Evolutionary conservation across 2,113 vertebrate species (phyloP), one percentile per base, ranked within the genome.

Genomic region (Camelus dromedarius): DNA sequence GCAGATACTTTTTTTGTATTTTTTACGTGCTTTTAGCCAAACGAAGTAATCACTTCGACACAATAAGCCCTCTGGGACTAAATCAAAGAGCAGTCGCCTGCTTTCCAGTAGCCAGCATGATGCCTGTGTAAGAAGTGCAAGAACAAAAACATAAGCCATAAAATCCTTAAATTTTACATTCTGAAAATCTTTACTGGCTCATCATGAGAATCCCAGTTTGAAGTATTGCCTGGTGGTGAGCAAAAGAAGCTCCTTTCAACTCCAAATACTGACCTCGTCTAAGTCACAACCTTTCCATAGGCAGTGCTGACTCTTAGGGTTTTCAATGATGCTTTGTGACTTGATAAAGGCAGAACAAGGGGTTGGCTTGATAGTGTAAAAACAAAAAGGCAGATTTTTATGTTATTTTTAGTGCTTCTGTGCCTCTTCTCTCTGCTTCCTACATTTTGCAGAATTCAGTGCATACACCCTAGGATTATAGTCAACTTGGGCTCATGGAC

Each of bases 331-430:
- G 6, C 24, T 5, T 46, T 20, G 28, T 35, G 28, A 35, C 28
- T 80, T 89, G n/a, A n/a, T 77, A 94, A 95, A 94, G 26, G 72
- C 35, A 18, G 77, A 86, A 42, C 19, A 62, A 54, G n/a, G 15
- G 48, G 1, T 82, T 75, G 58, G 38, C 58, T 88, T 11, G 8
- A 54, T 32, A 52, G 15, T 28, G 0, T 54, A 50, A 24, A 76
- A 60, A 28, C 24, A 38, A 46, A 73, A 60, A 22, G 35, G 22
- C 46, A 69, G 32, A 50, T 32, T 46, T 81, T 81, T 58, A 58
- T 54, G 8, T 54, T 38, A 60, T 66, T 56, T 50, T 70, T n/a
- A 54, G 5, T 54, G 10, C 15, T 91, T 89, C 69, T 80, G 7
- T 46, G 19, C 30, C 1, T 48, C 10, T 18, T 60, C 38, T 80